These are phyloP conservation scores for Leucozona laternaria DNA, from an alignment of 2,888 invertebrate species.

Conservation along the genomic window DNA sequence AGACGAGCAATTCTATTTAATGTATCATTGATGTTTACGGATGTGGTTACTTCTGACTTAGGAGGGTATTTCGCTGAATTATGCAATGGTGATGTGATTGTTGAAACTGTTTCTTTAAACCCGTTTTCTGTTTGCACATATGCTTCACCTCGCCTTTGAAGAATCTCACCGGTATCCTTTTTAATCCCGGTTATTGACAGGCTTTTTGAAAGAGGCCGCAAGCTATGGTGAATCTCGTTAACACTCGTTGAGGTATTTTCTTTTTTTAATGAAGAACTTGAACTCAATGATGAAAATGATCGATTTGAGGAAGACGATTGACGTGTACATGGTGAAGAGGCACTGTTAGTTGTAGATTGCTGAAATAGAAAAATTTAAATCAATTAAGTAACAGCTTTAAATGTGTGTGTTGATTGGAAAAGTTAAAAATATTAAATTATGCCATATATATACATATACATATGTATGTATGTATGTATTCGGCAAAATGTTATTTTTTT, in stretches of 20 bases:
- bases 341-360: background rate
- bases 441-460: too few species aligned
- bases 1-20: background rate
- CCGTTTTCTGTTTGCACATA: slow-evolving; percentile 52
- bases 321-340: background rate
- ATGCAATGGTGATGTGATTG: background rate
- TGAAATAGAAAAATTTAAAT: background rate
- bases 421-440: too few species aligned
- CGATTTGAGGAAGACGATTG: background rate
- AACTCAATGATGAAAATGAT: background rate
- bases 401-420: too few species aligned
- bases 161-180: background rate
- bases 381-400: background rate
- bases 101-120: background rate
- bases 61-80: background rate
- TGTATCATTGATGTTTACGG: background rate
- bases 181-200: background rate
- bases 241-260: background rate
- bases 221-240: background rate
- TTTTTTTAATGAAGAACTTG: background rate
- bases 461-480: too few species aligned
- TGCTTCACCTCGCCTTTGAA: slow-evolving; percentile 22
- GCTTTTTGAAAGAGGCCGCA: background rate
- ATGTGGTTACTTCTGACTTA: background rate
- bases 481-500: too few species aligned